These are phyloP conservation scores for Haliclystus octoradiatus DNA, from an alignment of 30 jellyfish, hydroid and myxozoan species.

Conservation along the genomic window DNA sequence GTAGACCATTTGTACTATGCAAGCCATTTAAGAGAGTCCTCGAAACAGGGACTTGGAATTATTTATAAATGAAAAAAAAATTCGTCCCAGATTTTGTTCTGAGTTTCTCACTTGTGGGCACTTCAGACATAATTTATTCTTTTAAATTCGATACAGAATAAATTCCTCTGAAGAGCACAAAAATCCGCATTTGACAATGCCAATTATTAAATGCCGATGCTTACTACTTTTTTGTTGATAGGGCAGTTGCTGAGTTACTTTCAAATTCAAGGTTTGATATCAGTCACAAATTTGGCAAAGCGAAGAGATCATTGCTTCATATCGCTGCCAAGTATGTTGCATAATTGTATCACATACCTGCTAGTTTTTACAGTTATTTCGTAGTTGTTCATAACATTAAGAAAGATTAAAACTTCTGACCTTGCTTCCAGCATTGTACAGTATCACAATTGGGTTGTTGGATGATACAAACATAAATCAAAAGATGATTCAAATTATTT, in stretches of 20 bases:
- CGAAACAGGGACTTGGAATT: neutral
- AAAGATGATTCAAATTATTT: too few relatives aligned
- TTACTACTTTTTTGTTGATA: conserved; percentile 25
- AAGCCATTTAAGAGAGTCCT: too few relatives aligned
- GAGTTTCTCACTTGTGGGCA: neutral
- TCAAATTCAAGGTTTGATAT: conserved; percentile 60
- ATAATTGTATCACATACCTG: neutral
- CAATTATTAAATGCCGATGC: too few relatives aligned
- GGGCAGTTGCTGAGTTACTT: conserved; percentile 68
- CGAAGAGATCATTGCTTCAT: conserved; percentile 67
- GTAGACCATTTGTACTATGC: too few relatives aligned
- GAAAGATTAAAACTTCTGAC: too few relatives aligned
- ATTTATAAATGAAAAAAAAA: neutral
- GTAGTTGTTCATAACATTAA: too few relatives aligned
- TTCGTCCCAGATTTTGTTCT: neutral
- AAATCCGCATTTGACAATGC: neutral
- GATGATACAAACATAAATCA: too few relatives aligned
- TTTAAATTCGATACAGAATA: neutral
- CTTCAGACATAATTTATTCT: neutral
- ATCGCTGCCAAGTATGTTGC: conserved; percentile 84
- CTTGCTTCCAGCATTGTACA: too few relatives aligned
- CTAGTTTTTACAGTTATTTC: neutral
- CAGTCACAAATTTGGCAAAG: conserved; percentile 43
- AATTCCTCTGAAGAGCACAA: neutral
- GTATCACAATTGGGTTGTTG: too few relatives aligned